Evolutionary conservation across 2,113 vertebrate species (phyloP).

Genomic region (Tetraodon nigroviridis): DNA sequence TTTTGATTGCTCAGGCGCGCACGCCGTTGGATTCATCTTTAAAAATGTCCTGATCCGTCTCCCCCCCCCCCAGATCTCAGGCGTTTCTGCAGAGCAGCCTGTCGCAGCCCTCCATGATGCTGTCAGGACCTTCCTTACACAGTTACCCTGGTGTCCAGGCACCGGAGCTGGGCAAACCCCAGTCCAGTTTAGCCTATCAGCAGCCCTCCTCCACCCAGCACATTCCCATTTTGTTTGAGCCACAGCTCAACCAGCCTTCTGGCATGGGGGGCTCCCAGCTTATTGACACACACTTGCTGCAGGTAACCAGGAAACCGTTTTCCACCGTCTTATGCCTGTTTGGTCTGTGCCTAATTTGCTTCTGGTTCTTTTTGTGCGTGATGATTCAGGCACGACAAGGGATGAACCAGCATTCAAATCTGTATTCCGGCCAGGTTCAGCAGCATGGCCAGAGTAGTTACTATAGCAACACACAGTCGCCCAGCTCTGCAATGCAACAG

Average conservation of each 20-base stretch:
- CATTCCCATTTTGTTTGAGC: slow-evolving; percentile 96
- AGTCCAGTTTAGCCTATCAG: slow-evolving; percentile 90
- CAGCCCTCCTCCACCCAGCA: slow-evolving; percentile 93
- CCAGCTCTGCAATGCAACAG: slow-evolving; percentile 92
- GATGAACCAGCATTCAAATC: slow-evolving; percentile 93
- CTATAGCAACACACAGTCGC: slow-evolving; percentile 93
- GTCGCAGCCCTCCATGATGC: slow-evolving; percentile 93
- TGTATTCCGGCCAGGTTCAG: slow-evolving; percentile 94
- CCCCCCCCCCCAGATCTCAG: slow-evolving; percentile 80
- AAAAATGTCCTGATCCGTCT: neutral
- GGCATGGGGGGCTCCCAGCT: slow-evolving; percentile 93
- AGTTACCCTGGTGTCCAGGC: slow-evolving; percentile 91
- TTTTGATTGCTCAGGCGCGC: neutral
- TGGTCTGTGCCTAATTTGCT: neutral
- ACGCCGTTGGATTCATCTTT: neutral
- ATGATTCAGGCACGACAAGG: slow-evolving; percentile 87
- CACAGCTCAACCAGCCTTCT: slow-evolving; percentile 90
- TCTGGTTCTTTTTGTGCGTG: slow-evolving; percentile 2
- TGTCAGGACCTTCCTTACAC: slow-evolving; percentile 91
- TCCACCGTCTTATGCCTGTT: neutral
- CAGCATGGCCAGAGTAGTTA: slow-evolving; percentile 95
- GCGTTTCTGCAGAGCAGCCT: slow-evolving; percentile 95
- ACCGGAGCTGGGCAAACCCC: slow-evolving; percentile 91
- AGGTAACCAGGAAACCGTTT: slow-evolving; percentile 70
- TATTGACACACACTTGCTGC: slow-evolving; percentile 93